A percentile compares a stretch with the other conserved stretches of the same genome.
These are phyloP conservation scores for Drosophila pandora DNA, from an alignment of 1,140 invertebrate genomes.

Conservation along the genomic window DNA sequence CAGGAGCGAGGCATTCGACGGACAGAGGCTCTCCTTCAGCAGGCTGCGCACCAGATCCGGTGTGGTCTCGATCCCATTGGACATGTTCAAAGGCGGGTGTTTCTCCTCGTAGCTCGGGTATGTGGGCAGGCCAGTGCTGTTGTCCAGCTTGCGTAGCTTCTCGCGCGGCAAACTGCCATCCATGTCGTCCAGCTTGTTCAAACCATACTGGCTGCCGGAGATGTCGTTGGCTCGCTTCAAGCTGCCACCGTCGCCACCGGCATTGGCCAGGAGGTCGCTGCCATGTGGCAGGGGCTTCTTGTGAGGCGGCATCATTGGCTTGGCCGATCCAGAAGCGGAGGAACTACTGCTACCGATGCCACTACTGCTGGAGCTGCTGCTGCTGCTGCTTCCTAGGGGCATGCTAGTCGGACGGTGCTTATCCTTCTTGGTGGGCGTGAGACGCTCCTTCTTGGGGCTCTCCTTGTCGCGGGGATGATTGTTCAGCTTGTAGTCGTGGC, in stretches of 20 bases:
- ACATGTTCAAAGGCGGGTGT: slow-evolving; percentile 62
- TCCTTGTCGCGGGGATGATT: slow-evolving; percentile 66
- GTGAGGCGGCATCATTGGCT: slow-evolving; percentile 61
- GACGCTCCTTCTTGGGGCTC: slow-evolving; percentile 69
- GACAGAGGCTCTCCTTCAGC: slow-evolving; percentile 79
- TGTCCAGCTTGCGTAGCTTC: slow-evolving; percentile 76
- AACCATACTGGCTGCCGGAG: slow-evolving; percentile 50
- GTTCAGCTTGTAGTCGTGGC: slow-evolving; percentile 67
- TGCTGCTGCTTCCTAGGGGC: slow-evolving; percentile 20
- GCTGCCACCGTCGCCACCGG: slow-evolving; percentile 33
- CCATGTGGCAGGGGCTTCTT: slow-evolving; percentile 48
- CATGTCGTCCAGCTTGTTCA: slow-evolving; percentile 65
- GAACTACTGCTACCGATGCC: slow-evolving; percentile 9
- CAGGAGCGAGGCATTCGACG: slow-evolving; percentile 62
- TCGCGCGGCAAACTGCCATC: slow-evolving; percentile 62
- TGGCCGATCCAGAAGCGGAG: slow-evolving; percentile 24
- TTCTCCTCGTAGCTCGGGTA: slow-evolving; percentile 61
- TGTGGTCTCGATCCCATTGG: slow-evolving; percentile 81
- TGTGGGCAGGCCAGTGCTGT: slow-evolving; percentile 33
- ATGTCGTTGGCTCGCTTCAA: slow-evolving; percentile 73
- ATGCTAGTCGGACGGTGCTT: slow-evolving; percentile 55
- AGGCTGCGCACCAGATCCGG: slow-evolving; percentile 80
- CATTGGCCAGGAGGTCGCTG: slow-evolving; percentile 42
- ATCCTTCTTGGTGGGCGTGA: slow-evolving; percentile 72
- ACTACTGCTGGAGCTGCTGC: background rate